These are phyloP conservation scores for Callyntrura guangdongensis DNA, from an alignment of 2,888 invertebrate genomes.

Conservation along the genomic window DNA sequence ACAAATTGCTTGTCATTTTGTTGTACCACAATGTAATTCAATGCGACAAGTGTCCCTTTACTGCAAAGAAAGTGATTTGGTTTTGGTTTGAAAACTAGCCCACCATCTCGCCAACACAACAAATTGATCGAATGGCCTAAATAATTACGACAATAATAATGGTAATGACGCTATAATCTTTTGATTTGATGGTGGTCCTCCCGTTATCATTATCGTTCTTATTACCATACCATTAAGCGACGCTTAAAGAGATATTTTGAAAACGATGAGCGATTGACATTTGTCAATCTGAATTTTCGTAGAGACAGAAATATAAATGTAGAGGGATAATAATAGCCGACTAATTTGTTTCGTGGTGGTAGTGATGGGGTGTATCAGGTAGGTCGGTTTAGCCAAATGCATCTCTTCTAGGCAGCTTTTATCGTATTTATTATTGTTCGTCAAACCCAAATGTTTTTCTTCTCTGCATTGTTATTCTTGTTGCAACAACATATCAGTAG, in stretches of 20 bases:
- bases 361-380: neutral
- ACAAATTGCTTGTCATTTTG: conserved; percentile 72
- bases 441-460: too few relatives aligned
- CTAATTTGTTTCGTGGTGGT: conserved; percentile 28
- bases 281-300: conserved; percentile 72
- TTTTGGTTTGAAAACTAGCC: neutral
- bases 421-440: too few relatives aligned
- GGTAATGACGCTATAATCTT: neutral
- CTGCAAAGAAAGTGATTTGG: neutral
- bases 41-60: conserved; percentile 53
- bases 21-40: neutral
- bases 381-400: neutral
- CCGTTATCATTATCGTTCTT: neutral
- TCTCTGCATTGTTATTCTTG: too few relatives aligned
- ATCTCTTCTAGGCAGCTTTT: too few relatives aligned
- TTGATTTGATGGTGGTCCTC: conserved; percentile 50
- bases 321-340: neutral
- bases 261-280: conserved; percentile 77
- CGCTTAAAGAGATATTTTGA: too few relatives aligned
- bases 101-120: conserved; percentile 21
- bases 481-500: too few relatives aligned
- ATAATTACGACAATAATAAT: conserved; percentile 20
- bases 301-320: conserved; percentile 2
- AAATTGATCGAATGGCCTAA: conserved; percentile 64
- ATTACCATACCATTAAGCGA: neutral